These are phyloP conservation scores for Hippoglossus stenolepis DNA, from an alignment of 2,113 vertebrate species.

Conservation along the genomic window DNA sequence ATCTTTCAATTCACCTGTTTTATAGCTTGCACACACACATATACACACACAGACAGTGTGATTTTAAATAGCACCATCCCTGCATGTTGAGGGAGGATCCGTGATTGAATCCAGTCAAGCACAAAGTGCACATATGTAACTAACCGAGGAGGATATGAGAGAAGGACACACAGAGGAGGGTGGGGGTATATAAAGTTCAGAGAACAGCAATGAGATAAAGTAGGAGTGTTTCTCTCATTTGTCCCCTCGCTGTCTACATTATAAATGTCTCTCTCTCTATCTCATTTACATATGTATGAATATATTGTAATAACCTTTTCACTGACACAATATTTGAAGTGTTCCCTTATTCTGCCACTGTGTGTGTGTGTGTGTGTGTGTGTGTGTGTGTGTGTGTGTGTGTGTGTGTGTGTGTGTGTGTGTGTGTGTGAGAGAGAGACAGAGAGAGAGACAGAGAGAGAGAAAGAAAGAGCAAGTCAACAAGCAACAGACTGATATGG, in stretches of 20 bases:
- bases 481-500: not conserved
- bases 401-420: no score
- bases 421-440: no score
- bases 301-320: conserved; percentile 62
- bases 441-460: no score
- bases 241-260: conserved; percentile 18
- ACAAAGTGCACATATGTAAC: conserved; percentile 36
- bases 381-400: no score
- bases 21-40: no score
- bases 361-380: not conserved
- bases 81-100: not conserved
- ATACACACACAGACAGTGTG: conserved; percentile 1
- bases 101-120: not conserved
- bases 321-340: conserved; percentile 46
- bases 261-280: conserved; percentile 43
- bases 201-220: not conserved
- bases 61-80: not conserved
- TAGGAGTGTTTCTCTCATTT: conserved; percentile 8
- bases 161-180: not conserved
- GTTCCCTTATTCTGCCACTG: not conserved
- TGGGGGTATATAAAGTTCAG: not conserved
- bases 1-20: no score
- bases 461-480: no score
- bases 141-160: not conserved
- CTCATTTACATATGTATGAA: conserved; percentile 55